Percentiles rank a stretch among this genome's conserved stretches.
Evolutionary conservation across 1,140 invertebrate genomes (phyloP).

Genomic region (Cephus cinctus): DNA sequence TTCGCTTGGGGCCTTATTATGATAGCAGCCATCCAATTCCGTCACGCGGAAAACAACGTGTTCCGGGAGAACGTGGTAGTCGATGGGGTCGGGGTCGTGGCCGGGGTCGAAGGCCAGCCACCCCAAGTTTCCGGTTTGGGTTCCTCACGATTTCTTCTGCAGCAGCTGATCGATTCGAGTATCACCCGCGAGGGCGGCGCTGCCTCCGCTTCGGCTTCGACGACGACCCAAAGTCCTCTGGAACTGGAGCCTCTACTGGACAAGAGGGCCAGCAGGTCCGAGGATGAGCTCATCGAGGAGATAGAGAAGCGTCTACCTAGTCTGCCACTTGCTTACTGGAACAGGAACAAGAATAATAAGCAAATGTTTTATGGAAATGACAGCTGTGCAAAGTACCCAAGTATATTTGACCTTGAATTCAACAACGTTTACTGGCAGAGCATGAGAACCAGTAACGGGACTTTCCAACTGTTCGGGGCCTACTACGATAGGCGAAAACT

Average conservation of each 20-base stretch:
- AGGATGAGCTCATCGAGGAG: conserved; percentile 75
- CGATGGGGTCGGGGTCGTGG: conserved; percentile 29
- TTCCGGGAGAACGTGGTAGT: conserved; percentile 22
- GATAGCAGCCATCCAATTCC: conserved; percentile 52
- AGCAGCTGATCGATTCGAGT: conserved; percentile 35
- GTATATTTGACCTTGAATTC: conserved; percentile 84
- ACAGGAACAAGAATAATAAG: conserved; percentile 69
- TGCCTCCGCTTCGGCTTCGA: conserved; percentile 14
- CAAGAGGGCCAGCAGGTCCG: conserved; percentile 66
- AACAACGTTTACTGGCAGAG: conserved; percentile 92
- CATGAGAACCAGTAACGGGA: conserved; percentile 75
- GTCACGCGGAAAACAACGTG: conserved; percentile 40
- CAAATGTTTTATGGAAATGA: conserved; percentile 69
- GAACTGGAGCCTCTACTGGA: conserved; percentile 62
- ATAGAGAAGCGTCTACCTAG: conserved; percentile 75
- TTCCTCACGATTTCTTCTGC: conserved; percentile 42
- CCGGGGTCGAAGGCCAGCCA: conserved; percentile 36
- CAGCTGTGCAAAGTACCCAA: conserved; percentile 78
- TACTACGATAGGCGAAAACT: conserved; percentile 81
- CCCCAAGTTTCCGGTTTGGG: conserved; percentile 46
- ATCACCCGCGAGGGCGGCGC: conserved; percentile 43
- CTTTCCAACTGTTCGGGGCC: conserved; percentile 86
- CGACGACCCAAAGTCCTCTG: conserved; percentile 24
- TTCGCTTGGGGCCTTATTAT: conserved; percentile 55
- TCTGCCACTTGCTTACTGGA: conserved; percentile 81